phyloP scores from a whole-genome alignment of 2,113 vertebrate species.

The Mormyrus iriodes region DNA sequence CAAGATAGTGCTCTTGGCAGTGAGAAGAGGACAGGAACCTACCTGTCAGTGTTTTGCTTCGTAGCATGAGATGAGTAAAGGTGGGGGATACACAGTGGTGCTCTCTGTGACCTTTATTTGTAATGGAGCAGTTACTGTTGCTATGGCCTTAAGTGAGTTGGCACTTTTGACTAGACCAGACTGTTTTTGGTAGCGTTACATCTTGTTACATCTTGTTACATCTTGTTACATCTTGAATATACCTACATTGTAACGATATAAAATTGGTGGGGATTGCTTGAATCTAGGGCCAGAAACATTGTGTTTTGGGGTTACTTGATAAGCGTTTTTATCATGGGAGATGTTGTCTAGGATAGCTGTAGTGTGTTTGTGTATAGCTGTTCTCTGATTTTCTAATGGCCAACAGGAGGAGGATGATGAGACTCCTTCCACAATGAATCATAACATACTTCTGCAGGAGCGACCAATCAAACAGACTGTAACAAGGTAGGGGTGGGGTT shows the following conservation, averaged over 20 bases:
- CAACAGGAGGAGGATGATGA: conserved; percentile 76
- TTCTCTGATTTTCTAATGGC: neutral
- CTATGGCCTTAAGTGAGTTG: neutral
- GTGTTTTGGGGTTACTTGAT: neutral
- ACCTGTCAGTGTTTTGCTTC: neutral
- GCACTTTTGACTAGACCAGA: neutral
- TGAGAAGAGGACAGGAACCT: neutral
- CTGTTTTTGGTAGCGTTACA: neutral
- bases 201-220: neutral
- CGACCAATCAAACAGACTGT: conserved; percentile 91
- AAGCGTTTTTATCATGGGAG: neutral
- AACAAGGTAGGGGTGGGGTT: conserved; percentile 71
- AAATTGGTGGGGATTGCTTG: neutral
- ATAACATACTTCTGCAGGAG: conserved; percentile 85
- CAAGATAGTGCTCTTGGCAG: neutral
- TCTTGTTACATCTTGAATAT: neutral
- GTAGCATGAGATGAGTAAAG: neutral
- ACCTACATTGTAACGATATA: neutral
- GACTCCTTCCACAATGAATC: conserved; percentile 81
- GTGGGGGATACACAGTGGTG: neutral
- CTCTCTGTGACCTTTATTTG: neutral
- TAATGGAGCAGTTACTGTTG: neutral
- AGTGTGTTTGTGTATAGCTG: neutral
- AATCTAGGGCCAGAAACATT: neutral
- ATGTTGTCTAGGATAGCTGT: neutral